Base-by-base conservation (phyloP, 2,797 vertebrate species). In the Astyanax mexicanus region DNA sequence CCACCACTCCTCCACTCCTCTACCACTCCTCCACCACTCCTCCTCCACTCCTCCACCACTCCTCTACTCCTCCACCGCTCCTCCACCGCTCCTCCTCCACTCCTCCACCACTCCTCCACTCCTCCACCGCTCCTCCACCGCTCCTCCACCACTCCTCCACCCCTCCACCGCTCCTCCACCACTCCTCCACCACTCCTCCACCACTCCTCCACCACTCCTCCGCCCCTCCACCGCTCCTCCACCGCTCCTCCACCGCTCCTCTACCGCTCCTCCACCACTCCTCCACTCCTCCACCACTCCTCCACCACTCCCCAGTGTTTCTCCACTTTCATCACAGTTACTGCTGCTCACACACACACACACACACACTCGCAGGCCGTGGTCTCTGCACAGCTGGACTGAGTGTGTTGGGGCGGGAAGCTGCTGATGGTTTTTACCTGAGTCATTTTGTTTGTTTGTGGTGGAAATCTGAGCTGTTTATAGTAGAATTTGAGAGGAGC, bases 301-400 rank as follows among this genome's bases (percentile, higher is more conserved):
- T 55, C 45, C 32, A 17, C 47, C 68, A 73, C 58, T 27, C 77
- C 69, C 49, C 25, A 35, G 35, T 61, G 57, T 60, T 19, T 80
- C 72, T 81, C 81, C 6, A 35, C 75, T 81, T 80, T 73, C 71
- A 67, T 74, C 13, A 55, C 69, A 57, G 64, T 69, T 37, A 55
- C 74, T 45, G 42, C 40, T 62, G 15, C 10, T 68, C 17, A n/a
- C n/a, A n/a, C n/a, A n/a, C 7, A 40, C 58, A 25, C 15, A 40
- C 57, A 25, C 21, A 27, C 58, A 65, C 35, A 23, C n/a, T 67
- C 21, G 49, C 23, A 38, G 12, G 10, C 66, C 27, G 44, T 62
- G n/a, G 42, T n/a, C 13, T 25, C 7, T 27, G 57, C 17, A n/a
- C 23, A n/a, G 42, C 42, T n/a, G 5, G 44, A 1, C 32, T 27